Base-by-base conservation (phyloP, 2,113 vertebrate genomes). In the Numenius arquata region DNA sequence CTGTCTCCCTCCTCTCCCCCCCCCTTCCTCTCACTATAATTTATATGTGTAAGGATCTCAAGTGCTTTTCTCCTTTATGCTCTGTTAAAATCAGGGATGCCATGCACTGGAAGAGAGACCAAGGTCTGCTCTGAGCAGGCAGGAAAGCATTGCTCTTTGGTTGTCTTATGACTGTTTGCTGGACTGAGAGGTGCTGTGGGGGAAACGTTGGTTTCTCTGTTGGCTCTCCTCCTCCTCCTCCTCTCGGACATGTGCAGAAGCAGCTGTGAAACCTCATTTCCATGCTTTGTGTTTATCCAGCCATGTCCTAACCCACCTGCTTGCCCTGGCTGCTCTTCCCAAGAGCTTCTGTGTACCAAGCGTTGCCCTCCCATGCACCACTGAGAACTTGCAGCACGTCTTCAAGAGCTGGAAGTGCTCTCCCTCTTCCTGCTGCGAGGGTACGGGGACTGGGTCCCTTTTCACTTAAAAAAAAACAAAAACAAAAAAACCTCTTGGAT, bases 11-110 rank as follows among this genome's bases (percentile, higher is more conserved):
- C 90, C 85, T 63, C 55, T 14, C 59, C 45, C 45, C 41, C 50
- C 52, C 41, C 30, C 18, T 85, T 52, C 94, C 91, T 79, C 80
- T 90, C 82, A 58, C 91, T 88, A 36, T 97, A 95, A 97, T 93
- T 95, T 97, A 96, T 96, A 88, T 88, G 92, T 93, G 88, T 93
- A 73, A 95, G 88, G n/a, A 93, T 97, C 92, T 93, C 94, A 82
- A 92, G 92, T 95, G 95, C 92, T 96, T 97, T 90, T 78, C 91
- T 96, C 90, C 89, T 91, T 40, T 11, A 45, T 91, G 95, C 94
- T 95, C 91, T 86, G 96, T 89, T 87, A 50, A 40, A 87, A 87
- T 96, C 94, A 91, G 95, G 96, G 93, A 94, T 79, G 96, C 93
- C 90, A 18, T 89, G 88, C 93, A 65, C 95, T 93, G 94, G 94